Conservation (phyloP, 1,140 invertebrate species). For the Habropoda laboriosa region DNA sequence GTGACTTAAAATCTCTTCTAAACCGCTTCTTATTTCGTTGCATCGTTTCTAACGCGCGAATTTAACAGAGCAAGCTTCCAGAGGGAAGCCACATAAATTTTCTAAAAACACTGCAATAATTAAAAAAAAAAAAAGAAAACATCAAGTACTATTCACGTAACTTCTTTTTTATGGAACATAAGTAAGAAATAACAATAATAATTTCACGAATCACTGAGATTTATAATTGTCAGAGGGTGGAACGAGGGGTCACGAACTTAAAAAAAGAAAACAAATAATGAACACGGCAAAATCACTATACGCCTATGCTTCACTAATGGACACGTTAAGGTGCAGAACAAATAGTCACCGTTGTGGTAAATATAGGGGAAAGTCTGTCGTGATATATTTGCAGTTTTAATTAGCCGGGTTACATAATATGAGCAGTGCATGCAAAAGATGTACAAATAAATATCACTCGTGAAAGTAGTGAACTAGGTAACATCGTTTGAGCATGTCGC, state of each 20-base stretch:
- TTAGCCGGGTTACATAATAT: conserved; percentile 57
- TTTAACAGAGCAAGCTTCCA: too few species aligned
- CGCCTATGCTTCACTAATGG: conserved; percentile 20
- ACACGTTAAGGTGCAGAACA: conserved; percentile 24
- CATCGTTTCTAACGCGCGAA: too few species aligned
- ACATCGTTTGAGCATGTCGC: background rate
- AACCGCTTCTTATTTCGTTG: too few species aligned
- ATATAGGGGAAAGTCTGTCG: conserved; percentile 57
- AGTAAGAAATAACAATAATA: too few species aligned
- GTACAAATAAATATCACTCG: conserved; percentile 63
- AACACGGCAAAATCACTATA: background rate
- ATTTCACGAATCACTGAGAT: background rate
- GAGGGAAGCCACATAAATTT: too few species aligned
- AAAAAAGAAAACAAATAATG: background rate
- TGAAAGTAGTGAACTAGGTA: conserved; percentile 53
- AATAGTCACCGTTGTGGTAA: conserved; percentile 30
- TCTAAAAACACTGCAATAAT: too few species aligned
- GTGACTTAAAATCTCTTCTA: too few species aligned
- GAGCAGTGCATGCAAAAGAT: conserved; percentile 39
- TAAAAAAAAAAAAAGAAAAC: too few species aligned
- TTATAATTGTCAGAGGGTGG: too few species aligned
- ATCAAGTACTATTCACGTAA: too few species aligned
- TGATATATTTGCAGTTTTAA: conserved; percentile 59
- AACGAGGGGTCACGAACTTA: too few species aligned
- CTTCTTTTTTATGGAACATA: too few species aligned